Evolutionary conservation across 2,888 invertebrate species (phyloP).

Genomic region (Onchidella celtica): DNA sequence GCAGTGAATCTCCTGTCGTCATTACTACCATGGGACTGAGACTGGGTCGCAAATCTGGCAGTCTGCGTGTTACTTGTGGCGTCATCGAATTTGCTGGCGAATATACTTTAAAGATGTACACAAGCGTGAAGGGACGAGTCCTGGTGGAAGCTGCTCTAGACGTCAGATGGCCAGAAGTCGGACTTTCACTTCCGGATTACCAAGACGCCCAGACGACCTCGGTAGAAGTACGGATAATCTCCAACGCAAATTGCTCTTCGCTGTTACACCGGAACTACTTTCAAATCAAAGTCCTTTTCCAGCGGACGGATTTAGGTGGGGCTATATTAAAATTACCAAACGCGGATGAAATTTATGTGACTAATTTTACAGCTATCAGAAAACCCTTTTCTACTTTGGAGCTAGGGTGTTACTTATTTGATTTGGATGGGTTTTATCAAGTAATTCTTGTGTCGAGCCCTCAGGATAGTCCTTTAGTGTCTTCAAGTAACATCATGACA

Average conservation of each 20-base stretch:
- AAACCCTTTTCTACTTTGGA: slow-evolving; percentile 18
- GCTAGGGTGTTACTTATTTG: slow-evolving; percentile 67
- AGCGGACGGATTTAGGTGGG: slow-evolving; percentile 23
- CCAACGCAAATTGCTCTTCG: slow-evolving; percentile 65
- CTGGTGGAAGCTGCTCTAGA: slow-evolving; percentile 59
- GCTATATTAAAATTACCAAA: slow-evolving; percentile 3
- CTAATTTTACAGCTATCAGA: slow-evolving; percentile 44
- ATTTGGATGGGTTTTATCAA: slow-evolving; percentile 71
- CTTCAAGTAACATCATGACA: slow-evolving; percentile 66
- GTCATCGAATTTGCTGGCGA: slow-evolving; percentile 72
- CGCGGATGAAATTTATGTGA: slow-evolving; percentile 7
- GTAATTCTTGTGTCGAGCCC: slow-evolving; percentile 65
- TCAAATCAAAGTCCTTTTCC: slow-evolving; percentile 42
- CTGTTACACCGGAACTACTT: slow-evolving; percentile 62
- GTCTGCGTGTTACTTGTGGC: slow-evolving; percentile 69
- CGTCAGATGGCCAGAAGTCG: slow-evolving; percentile 68
- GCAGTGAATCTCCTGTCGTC: slow-evolving; percentile 52
- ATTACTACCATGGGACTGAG: slow-evolving; percentile 65
- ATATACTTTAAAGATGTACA: slow-evolving; percentile 68
- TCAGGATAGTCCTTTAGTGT: slow-evolving; percentile 57
- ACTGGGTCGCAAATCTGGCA: slow-evolving; percentile 59
- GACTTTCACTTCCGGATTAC: slow-evolving; percentile 59
- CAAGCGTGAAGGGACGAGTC: slow-evolving; percentile 64
- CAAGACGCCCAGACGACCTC: slow-evolving; percentile 66
- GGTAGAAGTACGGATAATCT: slow-evolving; percentile 61